A percentile compares a stretch with the other conserved stretches of the same genome.
Conservation (phyloP, 2,113 vertebrate species). For the Chascanopsetta lugubris region DNA sequence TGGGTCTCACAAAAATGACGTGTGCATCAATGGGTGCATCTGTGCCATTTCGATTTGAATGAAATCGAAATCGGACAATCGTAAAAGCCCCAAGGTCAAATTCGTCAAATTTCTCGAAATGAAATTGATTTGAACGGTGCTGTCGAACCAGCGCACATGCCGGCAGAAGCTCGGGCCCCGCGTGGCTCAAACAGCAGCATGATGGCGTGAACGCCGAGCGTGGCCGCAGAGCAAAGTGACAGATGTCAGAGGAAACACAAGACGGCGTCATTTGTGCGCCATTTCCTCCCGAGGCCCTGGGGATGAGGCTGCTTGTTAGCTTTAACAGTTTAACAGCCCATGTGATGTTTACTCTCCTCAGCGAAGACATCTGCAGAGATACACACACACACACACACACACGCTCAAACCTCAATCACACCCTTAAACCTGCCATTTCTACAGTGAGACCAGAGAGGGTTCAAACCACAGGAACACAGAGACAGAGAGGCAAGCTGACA, state of each 20-base stretch:
- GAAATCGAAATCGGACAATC: too few species aligned
- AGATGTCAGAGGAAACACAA: conserved; percentile 44
- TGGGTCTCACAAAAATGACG: too few species aligned
- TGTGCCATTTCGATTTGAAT: too few species aligned
- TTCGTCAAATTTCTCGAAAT: neutral
- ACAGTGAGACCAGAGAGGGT: neutral
- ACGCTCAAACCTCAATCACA: conserved; percentile 49
- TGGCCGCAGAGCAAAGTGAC: conserved; percentile 6
- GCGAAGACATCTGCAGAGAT: conserved; percentile 69
- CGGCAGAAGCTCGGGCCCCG: neutral
- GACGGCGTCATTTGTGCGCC: conserved; percentile 50
- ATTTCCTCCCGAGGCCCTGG: conserved; percentile 66
- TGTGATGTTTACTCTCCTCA: conserved; percentile 71
- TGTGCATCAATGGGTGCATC: too few species aligned
- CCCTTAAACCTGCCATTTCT: conserved; percentile 10
- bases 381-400: conserved; percentile 39
- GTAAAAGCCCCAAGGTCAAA: too few species aligned
- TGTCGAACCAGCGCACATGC: neutral
- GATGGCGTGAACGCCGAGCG: neutral
- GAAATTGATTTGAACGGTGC: neutral
- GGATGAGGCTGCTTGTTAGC: conserved; percentile 54
- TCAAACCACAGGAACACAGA: neutral
- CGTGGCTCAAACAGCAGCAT: neutral
- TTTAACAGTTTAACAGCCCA: conserved; percentile 65
- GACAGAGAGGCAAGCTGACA: neutral